A percentile compares a stretch with the other conserved stretches of the same genome.
These are phyloP conservation scores for Drosophila neoperkinsi DNA, from an alignment of 2,888 invertebrate species.

Conservation along the genomic window DNA sequence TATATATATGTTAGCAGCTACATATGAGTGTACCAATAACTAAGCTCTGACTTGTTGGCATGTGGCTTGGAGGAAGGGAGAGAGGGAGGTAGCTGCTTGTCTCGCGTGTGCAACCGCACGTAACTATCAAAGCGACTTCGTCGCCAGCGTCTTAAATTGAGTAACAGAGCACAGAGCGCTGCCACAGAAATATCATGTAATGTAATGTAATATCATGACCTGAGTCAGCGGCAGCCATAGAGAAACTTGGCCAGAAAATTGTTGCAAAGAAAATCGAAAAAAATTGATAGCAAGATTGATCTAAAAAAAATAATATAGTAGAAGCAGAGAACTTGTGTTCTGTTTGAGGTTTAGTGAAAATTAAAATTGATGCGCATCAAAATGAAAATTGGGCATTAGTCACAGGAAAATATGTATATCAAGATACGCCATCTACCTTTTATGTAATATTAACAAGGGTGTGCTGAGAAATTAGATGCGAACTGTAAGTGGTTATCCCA, in stretches of 20 bases:
- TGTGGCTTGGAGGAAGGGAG: conserved; percentile 8
- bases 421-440: not conserved
- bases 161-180: conserved; percentile 47
- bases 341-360: conserved; percentile 17
- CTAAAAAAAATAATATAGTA: conserved; percentile 1
- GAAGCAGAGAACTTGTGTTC: conserved; percentile 18
- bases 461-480: not conserved
- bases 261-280: conserved; percentile 55
- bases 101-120: conserved; percentile 68
- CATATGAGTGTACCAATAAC: conserved; percentile 59
- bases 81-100: not conserved
- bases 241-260: conserved; percentile 61
- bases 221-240: conserved; percentile 2
- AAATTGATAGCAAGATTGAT: conserved; percentile 42
- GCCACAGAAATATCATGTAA: conserved; percentile 59
- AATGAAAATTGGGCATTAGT: conserved; percentile 30
- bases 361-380: conserved; percentile 34
- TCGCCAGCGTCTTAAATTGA: conserved; percentile 66
- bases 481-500: not conserved
- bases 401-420: not conserved
- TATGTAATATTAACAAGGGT: not conserved
- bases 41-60: conserved; percentile 49
- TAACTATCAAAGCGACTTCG: conserved; percentile 67
- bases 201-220: too few relatives aligned
- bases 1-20: conserved; percentile 28